Base-by-base conservation (phyloP, 2,888 invertebrate species). In the Drosophila ezoana region DNA sequence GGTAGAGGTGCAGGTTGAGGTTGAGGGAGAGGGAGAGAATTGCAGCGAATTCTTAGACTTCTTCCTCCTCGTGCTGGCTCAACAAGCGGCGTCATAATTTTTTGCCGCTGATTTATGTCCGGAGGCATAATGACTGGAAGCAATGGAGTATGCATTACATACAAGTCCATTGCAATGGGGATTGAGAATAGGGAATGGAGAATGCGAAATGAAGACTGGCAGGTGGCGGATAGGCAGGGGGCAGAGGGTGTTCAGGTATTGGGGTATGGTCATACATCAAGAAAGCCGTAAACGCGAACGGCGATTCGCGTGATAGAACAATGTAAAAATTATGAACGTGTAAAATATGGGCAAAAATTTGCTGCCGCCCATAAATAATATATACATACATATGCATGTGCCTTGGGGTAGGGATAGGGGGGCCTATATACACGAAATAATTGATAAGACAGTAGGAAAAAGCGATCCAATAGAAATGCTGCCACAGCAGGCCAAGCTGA, bases 231-330 rank as follows among this genome's bases (percentile, higher is more conserved):
- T 23, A 11, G 10, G 23, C 10, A n/a, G 40, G 18, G 32, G 18
- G 11, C 33, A 33, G 13, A 16, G 23, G 47, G 10, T 18, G 9
- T 10, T 13, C 41, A 13, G 37, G 16, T 64, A 64, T 59, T 38
- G 51, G 47, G 59, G 70, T 59, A 57, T 58, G 43, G 54, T 64
- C 65, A 76, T 79, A 68, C 76, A 71, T 79, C 60, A 73, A 71
- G 76, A 62, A 68, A 76, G 64, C 62, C 63, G 59, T 66, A 56
- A 68, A 67, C 64, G 69, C 51, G 59, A 72, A 60, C 65, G 60
- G 60, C 81, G 80, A 88, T 89, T 89, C 88, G 89, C 89, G 89
- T 89, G 89, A 88, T 89, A 86, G 87, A 89, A 90, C 83, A 86
- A 84, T 81, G 81, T 86, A 75, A 84, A 85, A 88, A 85, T 85